Conservation (phyloP, 1,140 invertebrate species). For the Oedothorax gibbosus region DNA sequence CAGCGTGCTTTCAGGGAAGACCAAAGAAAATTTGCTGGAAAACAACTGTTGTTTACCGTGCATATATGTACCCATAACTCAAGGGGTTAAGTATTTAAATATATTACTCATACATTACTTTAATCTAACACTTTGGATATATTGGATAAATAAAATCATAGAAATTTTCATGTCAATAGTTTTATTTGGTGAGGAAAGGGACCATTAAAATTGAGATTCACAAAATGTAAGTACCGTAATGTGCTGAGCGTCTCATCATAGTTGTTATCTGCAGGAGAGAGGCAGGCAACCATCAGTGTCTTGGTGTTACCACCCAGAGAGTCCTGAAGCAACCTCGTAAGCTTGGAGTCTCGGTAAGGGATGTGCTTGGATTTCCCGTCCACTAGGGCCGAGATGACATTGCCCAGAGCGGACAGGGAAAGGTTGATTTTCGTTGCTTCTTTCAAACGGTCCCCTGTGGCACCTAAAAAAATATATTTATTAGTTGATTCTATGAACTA, state of each 20-base stretch:
- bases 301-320: slow-evolving; percentile 95
- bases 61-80: no score
- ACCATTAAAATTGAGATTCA: no score
- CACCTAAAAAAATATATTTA: slow-evolving; percentile 71
- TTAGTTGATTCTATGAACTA: neutral
- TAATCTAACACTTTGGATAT: no score
- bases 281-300: slow-evolving; percentile 93
- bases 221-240: slow-evolving; percentile 70
- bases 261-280: slow-evolving; percentile 89
- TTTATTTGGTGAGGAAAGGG: no score
- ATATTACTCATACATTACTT: no score
- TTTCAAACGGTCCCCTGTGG: slow-evolving; percentile 86
- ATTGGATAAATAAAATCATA: no score
- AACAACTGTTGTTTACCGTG: no score
- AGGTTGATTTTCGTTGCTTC: slow-evolving; percentile 96
- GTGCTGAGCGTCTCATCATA: slow-evolving; percentile 93
- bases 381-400: slow-evolving; percentile 93
- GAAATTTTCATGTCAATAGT: no score
- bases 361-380: slow-evolving; percentile 91
- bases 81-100: no score
- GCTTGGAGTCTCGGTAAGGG: slow-evolving; percentile 91
- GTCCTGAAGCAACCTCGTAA: slow-evolving; percentile 89
- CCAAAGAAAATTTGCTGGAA: no score
- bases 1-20: no score
- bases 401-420: slow-evolving; percentile 92